These are phyloP conservation scores for Lasaia peninsularis DNA, from an alignment of 1,140 invertebrate genomes.

Conservation along the genomic window DNA sequence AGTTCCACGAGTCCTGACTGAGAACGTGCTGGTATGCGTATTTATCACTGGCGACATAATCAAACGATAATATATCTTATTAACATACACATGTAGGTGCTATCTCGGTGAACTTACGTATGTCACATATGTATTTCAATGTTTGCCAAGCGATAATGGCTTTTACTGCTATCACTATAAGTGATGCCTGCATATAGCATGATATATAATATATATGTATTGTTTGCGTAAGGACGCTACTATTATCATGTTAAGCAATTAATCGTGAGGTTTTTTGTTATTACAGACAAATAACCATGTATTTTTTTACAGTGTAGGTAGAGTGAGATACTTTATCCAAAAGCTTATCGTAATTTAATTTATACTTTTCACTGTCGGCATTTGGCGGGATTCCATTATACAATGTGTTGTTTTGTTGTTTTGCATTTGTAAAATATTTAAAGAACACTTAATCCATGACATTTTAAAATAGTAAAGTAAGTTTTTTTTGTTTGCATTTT, in stretches of 20 bases:
- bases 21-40: slow-evolving; percentile 45
- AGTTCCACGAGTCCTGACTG: slow-evolving; percentile 35
- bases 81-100: neutral
- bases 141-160: neutral
- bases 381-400: too few relatives aligned
- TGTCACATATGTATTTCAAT: slow-evolving; percentile 5
- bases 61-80: slow-evolving; percentile 13
- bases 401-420: too few relatives aligned
- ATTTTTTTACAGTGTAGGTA: too few relatives aligned
- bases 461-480: too few relatives aligned
- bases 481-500: too few relatives aligned
- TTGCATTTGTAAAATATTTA: too few relatives aligned
- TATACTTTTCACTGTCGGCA: too few relatives aligned
- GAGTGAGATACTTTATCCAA: too few relatives aligned
- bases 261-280: neutral
- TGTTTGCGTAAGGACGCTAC: slow-evolving; percentile 3
- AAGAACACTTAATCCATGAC: too few relatives aligned
- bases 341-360: too few relatives aligned
- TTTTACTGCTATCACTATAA: neutral
- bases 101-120: slow-evolving; percentile 1
- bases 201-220: slow-evolving; percentile 6
- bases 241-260: slow-evolving; percentile 4
- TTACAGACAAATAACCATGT: neutral
- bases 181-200: neutral
- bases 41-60: slow-evolving; percentile 7